Evolutionary conservation across 2,113 vertebrate genomes (phyloP), one percentile per base, ranked within the genome.

Genomic region (Furnarius figulus): DNA sequence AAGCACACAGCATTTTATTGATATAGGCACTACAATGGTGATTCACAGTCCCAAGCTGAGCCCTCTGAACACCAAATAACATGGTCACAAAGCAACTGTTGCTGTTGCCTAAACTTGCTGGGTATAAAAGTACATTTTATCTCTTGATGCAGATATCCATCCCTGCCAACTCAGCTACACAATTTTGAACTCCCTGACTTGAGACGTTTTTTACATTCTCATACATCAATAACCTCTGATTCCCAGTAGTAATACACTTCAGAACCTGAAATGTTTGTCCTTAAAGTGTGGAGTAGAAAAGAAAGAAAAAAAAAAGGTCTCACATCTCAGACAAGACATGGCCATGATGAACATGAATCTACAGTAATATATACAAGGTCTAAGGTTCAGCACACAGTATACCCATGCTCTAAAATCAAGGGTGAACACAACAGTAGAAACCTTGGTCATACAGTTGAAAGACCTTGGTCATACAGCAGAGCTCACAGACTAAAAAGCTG

Each of bases 381-480:
- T 76, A 49, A 55, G 49, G 61, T 52, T 53, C 67, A 68, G 39
- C 7, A 42, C 31, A 52, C n/a, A 42, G 30, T 12, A 21, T 56
- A 49, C 30, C 5, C 39, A 6, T 22, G 27, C 21, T 47, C 58
- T 65, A 76, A 72, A 92, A 79, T 40, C 66, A 82, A 73, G 30
- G n/a, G 37, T 6, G 8, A 86, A 55, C 20, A 53, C 24, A 83
- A 47, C 2, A 0, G 7, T 18, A 65, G n/a, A 7, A 83, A 65
- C 21, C 27, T 68, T n/a, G n/a, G n/a, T n/a, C n/a, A n/a, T n/a
- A n/a, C n/a, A n/a, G 4, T 42, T 8, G 0, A 40, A 44, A 9
- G 14, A 44, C 21, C 14, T 59, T 44, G 49, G 42, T 50, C 27
- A 30, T 18, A 33, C 14, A 66, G 39, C 42, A 53, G 39, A 93